Percentiles rank a stretch among this genome's conserved stretches.
Conservation (phyloP, 2,113 vertebrate species). For the Hippocampus zosterae region DNA sequence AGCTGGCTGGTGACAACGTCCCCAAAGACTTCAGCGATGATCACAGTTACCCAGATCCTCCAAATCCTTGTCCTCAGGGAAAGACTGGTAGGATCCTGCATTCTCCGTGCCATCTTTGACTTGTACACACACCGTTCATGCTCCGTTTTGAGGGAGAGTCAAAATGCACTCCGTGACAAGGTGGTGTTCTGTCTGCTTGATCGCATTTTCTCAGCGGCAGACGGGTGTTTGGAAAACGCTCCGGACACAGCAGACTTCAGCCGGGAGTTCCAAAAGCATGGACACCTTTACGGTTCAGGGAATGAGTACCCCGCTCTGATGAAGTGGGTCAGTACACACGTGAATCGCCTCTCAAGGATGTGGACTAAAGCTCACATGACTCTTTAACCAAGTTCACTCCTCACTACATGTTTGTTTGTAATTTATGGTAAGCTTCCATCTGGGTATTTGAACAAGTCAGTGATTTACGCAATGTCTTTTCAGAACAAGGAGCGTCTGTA, state of each 20-base stretch:
- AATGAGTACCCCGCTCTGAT: conserved; percentile 86
- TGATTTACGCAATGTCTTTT: conserved; percentile 10
- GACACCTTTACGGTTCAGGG: conserved; percentile 91
- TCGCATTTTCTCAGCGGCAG: conserved; percentile 64
- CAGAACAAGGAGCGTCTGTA: conserved; percentile 93
- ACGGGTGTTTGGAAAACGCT: conserved; percentile 90
- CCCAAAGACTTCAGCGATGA: conserved; percentile 94
- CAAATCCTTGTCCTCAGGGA: conserved; percentile 92
- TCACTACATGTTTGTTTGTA: neutral
- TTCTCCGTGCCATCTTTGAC: neutral
- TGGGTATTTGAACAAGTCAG: neutral
- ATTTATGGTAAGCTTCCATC: neutral
- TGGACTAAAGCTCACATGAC: too few species aligned
- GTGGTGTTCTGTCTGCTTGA: neutral
- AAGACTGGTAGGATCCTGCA: conserved; percentile 78
- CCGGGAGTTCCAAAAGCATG: conserved; percentile 91
- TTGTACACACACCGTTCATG: neutral
- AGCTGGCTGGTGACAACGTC: conserved; percentile 91
- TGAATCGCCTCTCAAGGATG: neutral
- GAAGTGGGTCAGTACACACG: conserved; percentile 85
- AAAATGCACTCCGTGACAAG: neutral
- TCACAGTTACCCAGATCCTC: conserved; percentile 95
- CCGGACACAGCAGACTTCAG: conserved; percentile 97
- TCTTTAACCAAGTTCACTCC: too few species aligned
- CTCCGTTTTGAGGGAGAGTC: neutral